phyloP scores from a whole-genome alignment of 2,113 vertebrate genomes.

The Macroglossus sobrinus region DNA sequence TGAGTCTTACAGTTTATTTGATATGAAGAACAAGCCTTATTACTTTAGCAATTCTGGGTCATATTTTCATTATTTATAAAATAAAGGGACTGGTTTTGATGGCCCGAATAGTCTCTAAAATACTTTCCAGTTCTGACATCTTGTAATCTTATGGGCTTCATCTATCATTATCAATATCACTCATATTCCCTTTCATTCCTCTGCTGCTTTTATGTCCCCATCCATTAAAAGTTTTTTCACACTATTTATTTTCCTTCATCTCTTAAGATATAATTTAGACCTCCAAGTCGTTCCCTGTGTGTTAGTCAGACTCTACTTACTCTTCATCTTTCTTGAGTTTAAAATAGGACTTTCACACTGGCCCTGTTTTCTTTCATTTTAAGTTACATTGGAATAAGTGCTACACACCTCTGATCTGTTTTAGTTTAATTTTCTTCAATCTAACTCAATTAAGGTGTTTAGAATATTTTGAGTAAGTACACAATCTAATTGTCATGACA shows the following conservation, averaged over 20 bases:
- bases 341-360: constrained; percentile 54
- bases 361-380: constrained; percentile 68
- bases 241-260: background rate
- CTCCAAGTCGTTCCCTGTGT: constrained; percentile 22
- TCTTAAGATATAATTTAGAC: background rate
- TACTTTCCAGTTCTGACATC: background rate
- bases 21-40: background rate
- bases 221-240: background rate
- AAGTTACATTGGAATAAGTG: constrained; percentile 64
- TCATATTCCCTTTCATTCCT: background rate
- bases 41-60: background rate
- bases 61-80: background rate
- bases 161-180: background rate
- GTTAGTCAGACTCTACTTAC: constrained; percentile 27
- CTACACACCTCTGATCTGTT: constrained; percentile 59
- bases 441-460: constrained; percentile 77
- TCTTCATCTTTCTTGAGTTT: constrained; percentile 37
- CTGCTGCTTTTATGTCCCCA: background rate
- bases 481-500: constrained; percentile 59
- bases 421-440: constrained; percentile 68
- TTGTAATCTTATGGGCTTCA: background rate
- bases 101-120: background rate
- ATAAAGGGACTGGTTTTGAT: background rate
- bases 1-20: background rate
- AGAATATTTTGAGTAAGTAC: constrained; percentile 72